Conservation (phyloP, 2,113 vertebrate species). For the Amphiprion ocellaris region DNA sequence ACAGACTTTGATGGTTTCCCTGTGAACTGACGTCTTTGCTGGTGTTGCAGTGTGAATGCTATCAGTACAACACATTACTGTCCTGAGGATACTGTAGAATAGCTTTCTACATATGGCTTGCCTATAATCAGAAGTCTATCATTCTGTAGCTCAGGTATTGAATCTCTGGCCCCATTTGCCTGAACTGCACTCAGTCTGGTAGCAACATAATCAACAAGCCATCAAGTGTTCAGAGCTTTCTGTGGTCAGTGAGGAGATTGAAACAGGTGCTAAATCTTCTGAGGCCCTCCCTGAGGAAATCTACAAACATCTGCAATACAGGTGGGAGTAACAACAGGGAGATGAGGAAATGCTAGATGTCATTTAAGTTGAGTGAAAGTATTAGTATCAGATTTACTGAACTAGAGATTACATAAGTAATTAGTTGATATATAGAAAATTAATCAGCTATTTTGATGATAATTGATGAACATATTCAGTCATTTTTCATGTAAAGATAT, state of each 20-base stretch:
- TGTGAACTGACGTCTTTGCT: constrained; percentile 25
- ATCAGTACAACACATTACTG: constrained; percentile 17
- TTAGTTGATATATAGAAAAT: no score
- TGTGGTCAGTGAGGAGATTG: not conserved
- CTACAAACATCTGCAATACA: constrained; percentile 1
- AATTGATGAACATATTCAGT: no score
- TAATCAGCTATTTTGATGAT: no score
- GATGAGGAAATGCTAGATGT: not conserved
- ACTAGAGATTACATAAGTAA: no score
- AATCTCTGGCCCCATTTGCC: constrained; percentile 11
- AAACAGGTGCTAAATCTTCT: not conserved
- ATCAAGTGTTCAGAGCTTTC: not conserved
- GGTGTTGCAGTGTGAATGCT: constrained; percentile 38
- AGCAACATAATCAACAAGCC: not conserved
- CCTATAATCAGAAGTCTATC: not conserved
- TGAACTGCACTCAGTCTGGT: not conserved
- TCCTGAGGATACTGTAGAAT: constrained; percentile 1
- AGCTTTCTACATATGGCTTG: not conserved
- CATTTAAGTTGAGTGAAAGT: not conserved
- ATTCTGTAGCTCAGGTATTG: not conserved
- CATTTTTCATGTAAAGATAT: no score
- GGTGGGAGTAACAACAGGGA: not conserved
- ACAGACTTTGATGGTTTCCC: not conserved
- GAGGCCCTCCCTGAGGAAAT: not conserved
- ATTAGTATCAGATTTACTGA: not conserved